Evolutionary conservation across 1,140 invertebrate genomes (phyloP).

Genomic region (Planococcus citri): DNA sequence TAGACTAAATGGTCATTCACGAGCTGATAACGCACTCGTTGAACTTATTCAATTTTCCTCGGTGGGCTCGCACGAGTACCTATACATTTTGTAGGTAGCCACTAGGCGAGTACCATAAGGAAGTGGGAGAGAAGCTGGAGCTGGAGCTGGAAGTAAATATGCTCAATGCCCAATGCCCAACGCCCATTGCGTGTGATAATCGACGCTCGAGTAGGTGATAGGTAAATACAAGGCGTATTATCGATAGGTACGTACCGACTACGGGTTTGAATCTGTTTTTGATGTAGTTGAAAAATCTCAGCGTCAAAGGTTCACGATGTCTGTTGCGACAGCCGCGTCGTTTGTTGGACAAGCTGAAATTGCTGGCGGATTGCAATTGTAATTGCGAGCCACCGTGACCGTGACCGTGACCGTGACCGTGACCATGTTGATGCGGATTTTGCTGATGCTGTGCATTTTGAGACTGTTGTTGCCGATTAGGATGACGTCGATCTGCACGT

Average conservation of each 20-base stretch:
- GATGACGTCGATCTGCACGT: constrained; percentile 1
- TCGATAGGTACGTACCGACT: constrained; percentile 25
- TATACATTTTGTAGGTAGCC: too few species aligned
- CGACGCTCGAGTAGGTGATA: too few species aligned
- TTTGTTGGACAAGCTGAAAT: not conserved
- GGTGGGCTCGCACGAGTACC: too few species aligned
- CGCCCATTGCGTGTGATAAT: too few species aligned
- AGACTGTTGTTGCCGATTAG: not conserved
- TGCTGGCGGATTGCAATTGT: constrained; percentile 9
- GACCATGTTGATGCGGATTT: not conserved
- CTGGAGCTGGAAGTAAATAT: too few species aligned
- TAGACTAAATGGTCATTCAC: too few species aligned
- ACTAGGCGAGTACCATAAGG: too few species aligned
- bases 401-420: not conserved
- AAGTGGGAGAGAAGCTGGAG: too few species aligned
- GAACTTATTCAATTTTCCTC: too few species aligned
- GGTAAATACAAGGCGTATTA: too few species aligned
- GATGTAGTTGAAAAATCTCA: constrained; percentile 26
- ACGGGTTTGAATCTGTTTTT: constrained; percentile 26
- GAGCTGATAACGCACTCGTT: too few species aligned
- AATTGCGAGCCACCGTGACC: not conserved
- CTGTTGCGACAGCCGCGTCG: not conserved
- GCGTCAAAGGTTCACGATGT: constrained; percentile 23
- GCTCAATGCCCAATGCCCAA: too few species aligned
- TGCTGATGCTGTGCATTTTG: not conserved